Evolutionary conservation across 1,140 invertebrate genomes (phyloP).

Genomic region (Eriocheir sinensis): DNA sequence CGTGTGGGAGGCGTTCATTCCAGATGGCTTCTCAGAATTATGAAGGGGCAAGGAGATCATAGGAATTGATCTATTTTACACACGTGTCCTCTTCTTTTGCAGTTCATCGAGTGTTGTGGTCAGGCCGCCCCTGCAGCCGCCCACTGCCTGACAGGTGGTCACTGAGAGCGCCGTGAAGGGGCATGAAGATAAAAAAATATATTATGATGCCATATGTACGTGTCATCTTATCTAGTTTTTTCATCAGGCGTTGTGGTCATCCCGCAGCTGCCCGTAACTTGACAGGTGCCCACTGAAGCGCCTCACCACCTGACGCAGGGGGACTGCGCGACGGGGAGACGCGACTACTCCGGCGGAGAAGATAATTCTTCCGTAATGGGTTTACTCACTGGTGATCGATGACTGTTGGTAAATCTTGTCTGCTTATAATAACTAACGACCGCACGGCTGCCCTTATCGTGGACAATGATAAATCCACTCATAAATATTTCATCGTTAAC

Average conservation of each 20-base stretch:
- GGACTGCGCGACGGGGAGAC: neutral
- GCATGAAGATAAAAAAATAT: too few species aligned
- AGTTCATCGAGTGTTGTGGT: neutral
- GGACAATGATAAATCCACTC: constrained; percentile 24
- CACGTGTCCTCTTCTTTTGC: neutral
- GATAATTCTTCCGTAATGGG: neutral
- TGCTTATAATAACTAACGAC: constrained; percentile 16
- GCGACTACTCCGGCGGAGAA: neutral
- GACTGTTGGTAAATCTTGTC: constrained; percentile 13
- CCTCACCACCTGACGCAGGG: neutral
- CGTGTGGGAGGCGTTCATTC: constrained; percentile 10
- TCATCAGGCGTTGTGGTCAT: neutral
- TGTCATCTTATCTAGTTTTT: neutral
- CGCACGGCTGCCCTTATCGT: neutral
- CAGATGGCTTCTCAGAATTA: constrained; percentile 11
- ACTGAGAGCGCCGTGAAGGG: too few species aligned
- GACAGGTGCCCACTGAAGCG: neutral
- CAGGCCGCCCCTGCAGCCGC: neutral
- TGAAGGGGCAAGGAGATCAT: neutral
- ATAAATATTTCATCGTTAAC: neutral
- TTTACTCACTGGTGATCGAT: neutral
- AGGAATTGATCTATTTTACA: neutral
- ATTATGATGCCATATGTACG: too few species aligned
- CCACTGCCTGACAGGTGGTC: neutral
- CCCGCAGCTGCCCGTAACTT: neutral